Percentiles rank a stretch among this genome's conserved stretches.
phyloP scores from a whole-genome alignment of 2,888 invertebrate genomes.

The Erebia palarica region DNA sequence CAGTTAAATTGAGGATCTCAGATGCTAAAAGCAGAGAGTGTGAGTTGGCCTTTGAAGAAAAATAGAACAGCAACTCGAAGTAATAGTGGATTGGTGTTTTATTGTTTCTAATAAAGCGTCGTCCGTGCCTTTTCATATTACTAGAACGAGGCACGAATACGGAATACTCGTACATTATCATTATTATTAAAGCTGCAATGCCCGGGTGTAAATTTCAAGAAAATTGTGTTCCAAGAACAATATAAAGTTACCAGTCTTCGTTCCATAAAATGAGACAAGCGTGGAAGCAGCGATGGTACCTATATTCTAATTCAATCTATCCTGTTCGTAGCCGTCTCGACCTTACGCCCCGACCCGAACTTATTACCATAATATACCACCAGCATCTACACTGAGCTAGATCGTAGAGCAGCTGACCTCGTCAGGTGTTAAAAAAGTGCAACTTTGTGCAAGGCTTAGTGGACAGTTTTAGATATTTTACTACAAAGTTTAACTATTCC shows the following conservation, averaged over 20 bases:
- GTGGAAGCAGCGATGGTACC: constrained; percentile 44
- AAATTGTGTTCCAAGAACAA: constrained; percentile 30
- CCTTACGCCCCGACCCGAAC: constrained; percentile 59
- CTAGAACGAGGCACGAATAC: constrained; percentile 2
- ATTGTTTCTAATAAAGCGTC: too few relatives aligned
- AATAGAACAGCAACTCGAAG: too few relatives aligned
- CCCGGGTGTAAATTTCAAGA: constrained; percentile 24
- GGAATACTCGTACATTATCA: too few relatives aligned
- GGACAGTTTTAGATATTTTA: too few relatives aligned
- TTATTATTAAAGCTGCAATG: neutral
- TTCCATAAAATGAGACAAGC: constrained; percentile 35
- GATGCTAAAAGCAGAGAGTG: too few relatives aligned
- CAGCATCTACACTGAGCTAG: constrained; percentile 40
- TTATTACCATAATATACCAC: constrained; percentile 72
- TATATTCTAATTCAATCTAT: constrained; percentile 69
- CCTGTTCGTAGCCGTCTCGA: constrained; percentile 60
- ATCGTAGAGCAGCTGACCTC: neutral
- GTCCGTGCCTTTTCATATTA: neutral
- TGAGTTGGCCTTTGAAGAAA: too few relatives aligned
- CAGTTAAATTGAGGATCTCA: too few relatives aligned
- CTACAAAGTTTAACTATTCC: too few relatives aligned
- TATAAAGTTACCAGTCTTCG: constrained; percentile 33
- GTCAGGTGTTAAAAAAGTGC: neutral
- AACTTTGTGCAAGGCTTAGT: neutral
- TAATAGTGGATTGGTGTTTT: too few relatives aligned